Conservation (phyloP, 2,113 vertebrate genomes). For the Strigops habroptila region DNA sequence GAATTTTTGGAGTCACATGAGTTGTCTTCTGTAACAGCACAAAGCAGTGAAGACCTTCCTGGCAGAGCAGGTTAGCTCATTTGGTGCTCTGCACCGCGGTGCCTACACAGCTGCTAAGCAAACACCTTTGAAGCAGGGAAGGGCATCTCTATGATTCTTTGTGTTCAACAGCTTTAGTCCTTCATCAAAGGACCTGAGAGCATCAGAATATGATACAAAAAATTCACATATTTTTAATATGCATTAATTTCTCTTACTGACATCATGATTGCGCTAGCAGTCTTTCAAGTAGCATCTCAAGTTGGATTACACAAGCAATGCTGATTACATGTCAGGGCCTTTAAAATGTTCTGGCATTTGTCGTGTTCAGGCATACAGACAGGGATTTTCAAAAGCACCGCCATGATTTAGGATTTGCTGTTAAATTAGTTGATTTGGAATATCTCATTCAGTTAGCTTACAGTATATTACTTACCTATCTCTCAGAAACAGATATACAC, state of each 20-base stretch:
- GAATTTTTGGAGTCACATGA: neutral
- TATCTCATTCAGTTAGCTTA: neutral
- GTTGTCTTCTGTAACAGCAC: neutral
- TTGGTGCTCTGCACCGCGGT: neutral
- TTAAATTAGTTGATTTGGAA: neutral
- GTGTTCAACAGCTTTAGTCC: neutral
- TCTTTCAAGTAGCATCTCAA: neutral
- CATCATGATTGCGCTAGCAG: neutral
- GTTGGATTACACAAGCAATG: neutral
- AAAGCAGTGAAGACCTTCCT: neutral
- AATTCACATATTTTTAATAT: neutral
- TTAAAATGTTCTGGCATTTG: neutral
- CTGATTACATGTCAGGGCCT: neutral
- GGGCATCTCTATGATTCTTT: neutral
- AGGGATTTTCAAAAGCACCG: neutral
- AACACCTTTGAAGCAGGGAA: neutral
- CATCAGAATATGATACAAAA: neutral
- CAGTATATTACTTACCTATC: neutral
- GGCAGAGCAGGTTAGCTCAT: neutral
- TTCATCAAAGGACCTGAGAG: neutral
- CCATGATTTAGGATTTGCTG: neutral
- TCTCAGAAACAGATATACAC: neutral
- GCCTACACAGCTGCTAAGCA: neutral
- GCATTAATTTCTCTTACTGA: neutral
- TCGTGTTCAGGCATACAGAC: neutral